These are phyloP conservation scores for Planococcus citri DNA, from an alignment of 1,140 invertebrate genomes.

Conservation along the genomic window DNA sequence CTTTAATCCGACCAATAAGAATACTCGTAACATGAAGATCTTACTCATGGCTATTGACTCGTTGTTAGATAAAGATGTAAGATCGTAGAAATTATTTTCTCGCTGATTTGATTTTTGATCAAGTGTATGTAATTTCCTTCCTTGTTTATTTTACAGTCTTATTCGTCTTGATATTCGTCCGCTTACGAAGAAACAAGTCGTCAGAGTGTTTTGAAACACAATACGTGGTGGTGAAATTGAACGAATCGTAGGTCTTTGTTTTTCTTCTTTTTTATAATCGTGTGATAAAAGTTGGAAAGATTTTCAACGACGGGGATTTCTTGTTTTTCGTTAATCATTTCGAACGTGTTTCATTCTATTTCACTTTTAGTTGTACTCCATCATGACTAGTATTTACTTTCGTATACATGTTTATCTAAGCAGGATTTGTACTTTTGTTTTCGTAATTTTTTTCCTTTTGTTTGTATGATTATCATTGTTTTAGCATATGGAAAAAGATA, in stretches of 20 bases:
- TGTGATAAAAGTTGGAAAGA: too few relatives aligned
- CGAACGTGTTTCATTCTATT: not conserved
- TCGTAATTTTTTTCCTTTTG: not conserved
- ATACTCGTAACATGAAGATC: not conserved
- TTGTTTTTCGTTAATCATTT: not conserved
- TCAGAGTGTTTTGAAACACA: not conserved
- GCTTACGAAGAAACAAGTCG: not conserved
- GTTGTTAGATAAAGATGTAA: not conserved
- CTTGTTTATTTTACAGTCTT: not conserved
- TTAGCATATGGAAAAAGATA: not conserved
- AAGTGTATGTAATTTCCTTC: not conserved
- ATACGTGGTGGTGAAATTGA: too few relatives aligned
- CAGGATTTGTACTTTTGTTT: too few relatives aligned
- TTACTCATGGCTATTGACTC: not conserved
- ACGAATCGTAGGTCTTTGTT: too few relatives aligned
- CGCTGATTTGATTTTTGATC: too few relatives aligned
- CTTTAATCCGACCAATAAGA: not conserved
- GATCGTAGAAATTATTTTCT: too few relatives aligned
- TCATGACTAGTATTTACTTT: not conserved
- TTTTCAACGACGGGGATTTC: not conserved
- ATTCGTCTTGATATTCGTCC: not conserved
- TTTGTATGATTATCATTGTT: not conserved
- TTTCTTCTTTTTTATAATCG: too few relatives aligned
- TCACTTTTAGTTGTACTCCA: not conserved
- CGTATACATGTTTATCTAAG: too few relatives aligned